phyloP scores from a whole-genome alignment of 2,113 vertebrate species.

The Cathartes aura region DNA sequence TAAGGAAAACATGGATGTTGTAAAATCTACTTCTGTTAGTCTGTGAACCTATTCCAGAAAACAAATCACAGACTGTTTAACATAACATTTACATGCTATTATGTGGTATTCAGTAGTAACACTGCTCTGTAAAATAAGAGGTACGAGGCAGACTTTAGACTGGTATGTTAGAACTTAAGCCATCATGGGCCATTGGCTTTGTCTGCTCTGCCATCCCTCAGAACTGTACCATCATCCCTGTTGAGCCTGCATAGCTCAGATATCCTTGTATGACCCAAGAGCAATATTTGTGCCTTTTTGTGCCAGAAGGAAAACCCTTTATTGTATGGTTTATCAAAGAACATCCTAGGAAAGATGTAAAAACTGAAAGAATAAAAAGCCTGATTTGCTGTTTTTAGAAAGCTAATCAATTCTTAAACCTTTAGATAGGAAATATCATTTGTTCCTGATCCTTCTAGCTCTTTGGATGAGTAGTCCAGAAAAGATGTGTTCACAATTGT shows the following conservation, averaged over 20 bases:
- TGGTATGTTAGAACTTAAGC: neutral
- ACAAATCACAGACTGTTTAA: neutral
- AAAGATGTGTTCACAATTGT: neutral
- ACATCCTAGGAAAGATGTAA: neutral
- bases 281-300: neutral
- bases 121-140: neutral
- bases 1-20: neutral
- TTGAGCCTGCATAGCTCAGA: neutral
- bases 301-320: neutral
- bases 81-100: accelerated
- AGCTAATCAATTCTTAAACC: neutral
- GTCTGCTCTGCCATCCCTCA: neutral
- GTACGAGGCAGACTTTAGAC: neutral
- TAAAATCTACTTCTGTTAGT: neutral
- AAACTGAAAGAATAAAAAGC: neutral
- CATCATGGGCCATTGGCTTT: neutral
- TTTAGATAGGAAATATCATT: neutral
- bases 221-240: neutral
- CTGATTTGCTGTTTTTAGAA: neutral
- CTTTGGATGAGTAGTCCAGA: neutral
- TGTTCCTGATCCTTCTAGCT: neutral
- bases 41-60: neutral
- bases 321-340: neutral
- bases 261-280: neutral
- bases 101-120: neutral